Base-by-base conservation (phyloP, 2,113 vertebrate species). In the Vanacampus margaritifer region DNA sequence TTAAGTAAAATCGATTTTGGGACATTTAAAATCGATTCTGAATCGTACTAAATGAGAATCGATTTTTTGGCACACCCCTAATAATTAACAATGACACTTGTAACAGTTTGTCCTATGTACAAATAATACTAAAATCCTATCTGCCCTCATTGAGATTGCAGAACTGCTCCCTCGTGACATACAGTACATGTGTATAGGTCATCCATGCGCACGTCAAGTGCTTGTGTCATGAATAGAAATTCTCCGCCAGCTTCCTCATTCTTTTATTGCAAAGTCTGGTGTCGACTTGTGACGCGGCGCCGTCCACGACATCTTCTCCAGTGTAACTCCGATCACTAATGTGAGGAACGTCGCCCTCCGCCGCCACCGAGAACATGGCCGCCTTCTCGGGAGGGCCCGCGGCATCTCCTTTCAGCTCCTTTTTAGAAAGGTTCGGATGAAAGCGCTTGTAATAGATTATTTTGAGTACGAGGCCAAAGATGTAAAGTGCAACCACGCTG, bases 171-270 rank as follows among this genome's bases (percentile, higher is more conserved):
- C 37, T 62, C 7, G 23, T 62, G 60, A 43, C 26, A 3, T 14
- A 8, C 14, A 26, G 12, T 39, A 23, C 58, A 39, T 21, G 19
- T 21, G 57, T 12, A 9, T 13, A 2, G 1, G 59, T 61, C 59
- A 11, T 23, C 35, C 59, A 23, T 6, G 35, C 68, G 68, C 36
- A 6, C 5, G 64, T 65, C 45, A 65, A 46, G 67, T 54, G 56
- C 37, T 36, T 24, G 0, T 43, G 9, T 87, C 83, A 87, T 36
- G 64, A 53, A 74, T 83, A 91, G 70, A 87, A 91, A 72, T 76
- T 86, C 41, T 50, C 68, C 0, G 87, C 90, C 72, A 89, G 62
- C 37, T 67, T 82, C 79, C 54, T 86, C 85, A 87, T 88, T 36
- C 89, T 84, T 21, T 80, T 87, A 28, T 86, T 85, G 57, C 9